These are phyloP conservation scores for Phortica okadai DNA, from an alignment of 2,888 invertebrate genomes.

Conservation along the genomic window DNA sequence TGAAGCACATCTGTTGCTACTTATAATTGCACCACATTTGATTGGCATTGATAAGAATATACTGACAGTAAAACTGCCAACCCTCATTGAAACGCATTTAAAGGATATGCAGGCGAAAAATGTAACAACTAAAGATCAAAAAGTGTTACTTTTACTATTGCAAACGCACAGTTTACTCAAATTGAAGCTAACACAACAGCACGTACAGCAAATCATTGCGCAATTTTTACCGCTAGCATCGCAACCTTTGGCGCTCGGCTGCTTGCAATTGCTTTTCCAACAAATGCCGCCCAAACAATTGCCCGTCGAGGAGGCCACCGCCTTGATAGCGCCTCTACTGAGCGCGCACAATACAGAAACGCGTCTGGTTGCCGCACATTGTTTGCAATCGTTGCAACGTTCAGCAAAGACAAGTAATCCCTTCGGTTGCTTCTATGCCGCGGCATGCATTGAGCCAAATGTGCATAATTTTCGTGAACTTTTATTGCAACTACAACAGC, in stretches of 20 bases:
- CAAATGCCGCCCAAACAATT: conserved; percentile 46
- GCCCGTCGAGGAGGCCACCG: conserved; percentile 67
- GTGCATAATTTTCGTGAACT: conserved; percentile 89
- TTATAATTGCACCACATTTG: conserved; percentile 70
- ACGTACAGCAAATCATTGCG: conserved; percentile 36
- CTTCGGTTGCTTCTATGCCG: conserved; percentile 83
- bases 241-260: conserved; percentile 71
- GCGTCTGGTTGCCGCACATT: conserved; percentile 84
- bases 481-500: conserved; percentile 84
- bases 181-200: conserved; percentile 40
- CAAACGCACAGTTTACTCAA: conserved; percentile 56
- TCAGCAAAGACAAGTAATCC: conserved; percentile 67
- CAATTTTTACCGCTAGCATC: conserved; percentile 51
- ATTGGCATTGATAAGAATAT: conserved; percentile 55
- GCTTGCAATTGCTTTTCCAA: conserved; percentile 74
- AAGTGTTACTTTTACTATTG: conserved; percentile 49
- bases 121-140: conserved; percentile 9
- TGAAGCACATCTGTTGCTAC: conserved; percentile 73
- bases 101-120: neutral
- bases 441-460: conserved; percentile 84
- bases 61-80: conserved; percentile 42
- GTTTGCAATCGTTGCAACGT: conserved; percentile 81
- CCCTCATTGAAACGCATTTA: conserved; percentile 40
- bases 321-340: conserved; percentile 80
- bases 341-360: conserved; percentile 83